A percentile compares a stretch with the other conserved stretches of the same genome.
phyloP scores from a whole-genome alignment of 2,113 vertebrate genomes.

The Rattus rattus region DNA sequence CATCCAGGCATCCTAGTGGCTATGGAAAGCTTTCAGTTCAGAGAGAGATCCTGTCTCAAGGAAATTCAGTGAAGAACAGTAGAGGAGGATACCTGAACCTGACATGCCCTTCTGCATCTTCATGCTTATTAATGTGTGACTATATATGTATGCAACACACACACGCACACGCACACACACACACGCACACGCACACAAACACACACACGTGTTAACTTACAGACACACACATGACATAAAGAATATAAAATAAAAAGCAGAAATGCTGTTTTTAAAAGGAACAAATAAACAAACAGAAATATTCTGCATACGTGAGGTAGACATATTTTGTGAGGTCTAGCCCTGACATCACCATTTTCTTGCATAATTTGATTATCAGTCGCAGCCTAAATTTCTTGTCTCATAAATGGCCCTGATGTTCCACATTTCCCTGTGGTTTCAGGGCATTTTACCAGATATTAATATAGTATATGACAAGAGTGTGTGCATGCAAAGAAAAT shows the following conservation, averaged over 20 bases:
- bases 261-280: neutral
- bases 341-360: neutral
- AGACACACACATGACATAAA: neutral
- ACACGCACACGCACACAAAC: neutral
- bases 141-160: neutral
- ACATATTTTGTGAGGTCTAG: neutral
- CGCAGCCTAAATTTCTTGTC: neutral
- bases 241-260: neutral
- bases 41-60: neutral
- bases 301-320: neutral
- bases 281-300: neutral
- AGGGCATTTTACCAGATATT: neutral
- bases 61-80: no score
- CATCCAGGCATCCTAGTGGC: neutral
- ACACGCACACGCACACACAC: no score
- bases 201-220: rapidly evolving
- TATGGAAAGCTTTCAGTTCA: neutral
- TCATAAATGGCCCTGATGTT: neutral
- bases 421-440: neutral
- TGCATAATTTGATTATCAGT: neutral
- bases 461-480: neutral
- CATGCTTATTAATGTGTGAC: neutral
- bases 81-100: neutral
- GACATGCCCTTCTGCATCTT: neutral
- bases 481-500: neutral